A percentile compares a stretch with the other conserved stretches of the same genome.
Evolutionary conservation across 2,888 invertebrate genomes (phyloP).

Genomic region (Macaria liturata): DNA sequence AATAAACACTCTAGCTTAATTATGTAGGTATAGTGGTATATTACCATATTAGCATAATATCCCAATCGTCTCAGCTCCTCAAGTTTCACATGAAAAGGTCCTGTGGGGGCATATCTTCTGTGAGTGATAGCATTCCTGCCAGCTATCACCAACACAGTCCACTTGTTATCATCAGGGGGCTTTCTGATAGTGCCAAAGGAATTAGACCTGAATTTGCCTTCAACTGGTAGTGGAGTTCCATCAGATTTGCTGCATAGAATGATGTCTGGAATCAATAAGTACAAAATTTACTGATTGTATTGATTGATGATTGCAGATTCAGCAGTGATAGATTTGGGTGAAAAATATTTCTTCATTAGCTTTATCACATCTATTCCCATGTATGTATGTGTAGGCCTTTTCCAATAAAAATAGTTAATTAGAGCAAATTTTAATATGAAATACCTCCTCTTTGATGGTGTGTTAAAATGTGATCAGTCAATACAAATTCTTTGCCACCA

Average conservation of each 20-base stretch:
- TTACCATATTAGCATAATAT: conserved; percentile 83
- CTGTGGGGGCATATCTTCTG: conserved; percentile 76
- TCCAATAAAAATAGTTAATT: background rate
- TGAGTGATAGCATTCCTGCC: conserved; percentile 85
- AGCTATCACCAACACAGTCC: conserved; percentile 83
- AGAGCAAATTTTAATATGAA: too few species aligned
- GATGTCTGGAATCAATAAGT: conserved; percentile 72
- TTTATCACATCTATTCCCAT: too few species aligned
- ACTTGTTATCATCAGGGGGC: conserved; percentile 67
- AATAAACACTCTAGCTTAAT: background rate
- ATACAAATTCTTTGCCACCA: conserved; percentile 73
- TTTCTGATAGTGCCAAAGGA: conserved; percentile 70
- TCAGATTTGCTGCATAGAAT: conserved; percentile 82
- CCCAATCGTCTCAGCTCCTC: conserved; percentile 85
- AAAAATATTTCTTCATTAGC: too few species aligned
- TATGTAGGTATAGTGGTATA: background rate
- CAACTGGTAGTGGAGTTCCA: conserved; percentile 75
- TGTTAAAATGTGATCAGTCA: conserved; percentile 85
- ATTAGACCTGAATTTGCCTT: conserved; percentile 69
- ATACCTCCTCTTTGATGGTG: conserved; percentile 86
- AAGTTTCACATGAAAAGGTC: conserved; percentile 84
- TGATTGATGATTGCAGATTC: too few species aligned
- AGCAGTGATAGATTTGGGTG: too few species aligned
- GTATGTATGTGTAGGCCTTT: background rate
- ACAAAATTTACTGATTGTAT: background rate